A percentile compares a stretch with the other conserved stretches of the same genome.
Conservation (phyloP, 2,113 vertebrate species). For the Cricetomys ansorgei region DNA sequence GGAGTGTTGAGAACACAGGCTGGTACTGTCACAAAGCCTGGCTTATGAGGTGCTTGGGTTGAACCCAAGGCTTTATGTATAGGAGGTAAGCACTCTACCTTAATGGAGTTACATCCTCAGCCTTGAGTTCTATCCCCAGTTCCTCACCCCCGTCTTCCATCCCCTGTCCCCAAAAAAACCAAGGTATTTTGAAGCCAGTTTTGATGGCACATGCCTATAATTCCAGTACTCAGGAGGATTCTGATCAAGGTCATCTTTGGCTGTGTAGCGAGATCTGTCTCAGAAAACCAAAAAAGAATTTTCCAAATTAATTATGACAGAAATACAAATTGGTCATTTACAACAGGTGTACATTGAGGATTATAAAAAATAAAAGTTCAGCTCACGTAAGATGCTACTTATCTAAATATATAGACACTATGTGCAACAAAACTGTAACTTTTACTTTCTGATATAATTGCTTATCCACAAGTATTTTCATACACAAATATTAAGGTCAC, state of each 20-base stretch:
- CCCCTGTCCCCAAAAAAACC: neutral
- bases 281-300: neutral
- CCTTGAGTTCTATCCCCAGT: neutral
- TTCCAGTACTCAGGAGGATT: neutral
- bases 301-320: constrained; percentile 44
- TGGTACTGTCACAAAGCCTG: neutral
- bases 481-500: neutral
- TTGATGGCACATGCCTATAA: neutral
- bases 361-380: constrained; percentile 12
- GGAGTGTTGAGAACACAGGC: neutral
- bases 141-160: neutral
- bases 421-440: neutral
- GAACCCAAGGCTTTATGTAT: neutral
- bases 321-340: neutral
- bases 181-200: neutral
- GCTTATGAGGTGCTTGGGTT: neutral
- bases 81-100: neutral
- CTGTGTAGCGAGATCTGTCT: neutral
- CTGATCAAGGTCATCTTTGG: neutral
- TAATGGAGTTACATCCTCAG: neutral
- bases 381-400: constrained; percentile 10
- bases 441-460: constrained; percentile 13
- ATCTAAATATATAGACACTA: neutral
- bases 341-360: neutral
- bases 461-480: constrained; percentile 31